Conservation (phyloP, 2,888 invertebrate genomes). For the Caenorhabditis macrosperma region DNA sequence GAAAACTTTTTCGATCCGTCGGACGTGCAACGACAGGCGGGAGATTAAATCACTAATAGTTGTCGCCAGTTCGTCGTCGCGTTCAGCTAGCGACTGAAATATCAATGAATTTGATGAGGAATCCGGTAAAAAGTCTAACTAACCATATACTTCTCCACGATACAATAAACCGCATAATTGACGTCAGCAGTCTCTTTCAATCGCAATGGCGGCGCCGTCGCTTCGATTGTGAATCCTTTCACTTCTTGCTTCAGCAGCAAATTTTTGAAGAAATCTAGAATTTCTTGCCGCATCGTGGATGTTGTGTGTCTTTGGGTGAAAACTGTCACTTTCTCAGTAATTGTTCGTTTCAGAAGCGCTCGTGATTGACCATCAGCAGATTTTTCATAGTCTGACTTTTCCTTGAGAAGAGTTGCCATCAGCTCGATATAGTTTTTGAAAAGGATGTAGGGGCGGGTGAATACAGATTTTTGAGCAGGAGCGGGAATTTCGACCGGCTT, state of each 20-base stretch:
- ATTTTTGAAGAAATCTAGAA: constrained; percentile 40
- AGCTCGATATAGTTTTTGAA: constrained; percentile 45
- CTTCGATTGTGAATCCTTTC: constrained; percentile 14
- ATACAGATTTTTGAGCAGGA: background rate
- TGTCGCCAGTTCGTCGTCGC: constrained; percentile 35
- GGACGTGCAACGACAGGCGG: constrained; percentile 6
- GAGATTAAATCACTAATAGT: constrained; percentile 44
- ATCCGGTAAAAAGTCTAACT: background rate
- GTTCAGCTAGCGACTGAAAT: constrained; percentile 38
- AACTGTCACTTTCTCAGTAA: constrained; percentile 42
- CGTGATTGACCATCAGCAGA: background rate
- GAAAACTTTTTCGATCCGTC: constrained; percentile 40
- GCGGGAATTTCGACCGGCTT: background rate
- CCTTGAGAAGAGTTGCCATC: background rate
- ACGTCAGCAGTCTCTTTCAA: constrained; percentile 29
- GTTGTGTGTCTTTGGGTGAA: constrained; percentile 37
- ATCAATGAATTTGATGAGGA: background rate
- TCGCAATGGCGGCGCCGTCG: constrained; percentile 3
- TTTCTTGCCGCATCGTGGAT: background rate
- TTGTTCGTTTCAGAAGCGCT: constrained; percentile 39
- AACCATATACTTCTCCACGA: constrained; percentile 51
- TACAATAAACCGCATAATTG: constrained; percentile 39
- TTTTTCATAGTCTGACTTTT: constrained; percentile 16
- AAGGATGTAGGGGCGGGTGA: background rate
- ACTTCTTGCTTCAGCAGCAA: constrained; percentile 32